Evolutionary conservation across 92 coral and sea anemone species (phyloP).

Genomic region (Actinernus sp.): DNA sequence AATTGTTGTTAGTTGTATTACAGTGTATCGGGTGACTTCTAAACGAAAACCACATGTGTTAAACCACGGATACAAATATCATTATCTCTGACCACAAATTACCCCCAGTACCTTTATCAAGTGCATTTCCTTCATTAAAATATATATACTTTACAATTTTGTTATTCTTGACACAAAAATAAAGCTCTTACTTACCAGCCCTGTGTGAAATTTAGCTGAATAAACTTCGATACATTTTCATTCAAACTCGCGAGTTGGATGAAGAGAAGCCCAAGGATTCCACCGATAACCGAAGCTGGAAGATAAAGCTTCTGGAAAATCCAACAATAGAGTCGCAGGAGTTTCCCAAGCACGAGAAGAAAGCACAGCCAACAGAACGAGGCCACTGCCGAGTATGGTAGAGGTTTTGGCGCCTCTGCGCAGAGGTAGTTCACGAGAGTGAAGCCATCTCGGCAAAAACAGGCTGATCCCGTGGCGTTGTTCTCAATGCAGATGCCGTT

Average conservation of each 20-base stretch:
- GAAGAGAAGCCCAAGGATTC: constrained; percentile 55
- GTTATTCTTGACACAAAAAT: too few relatives aligned
- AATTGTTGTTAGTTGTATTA: too few relatives aligned
- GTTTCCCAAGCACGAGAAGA: constrained; percentile 76
- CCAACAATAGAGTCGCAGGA: constrained; percentile 75
- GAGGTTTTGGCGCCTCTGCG: constrained; percentile 22
- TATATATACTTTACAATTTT: background rate
- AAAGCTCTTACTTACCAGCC: constrained; percentile 81
- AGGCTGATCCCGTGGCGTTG: constrained; percentile 28
- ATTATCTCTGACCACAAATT: too few relatives aligned
- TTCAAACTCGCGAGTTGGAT: constrained; percentile 64
- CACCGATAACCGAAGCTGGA: constrained; percentile 85
- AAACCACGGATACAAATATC: too few relatives aligned
- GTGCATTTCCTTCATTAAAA: too few relatives aligned
- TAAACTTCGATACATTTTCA: constrained; percentile 35
- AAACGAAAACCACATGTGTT: too few relatives aligned
- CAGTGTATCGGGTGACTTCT: too few relatives aligned
- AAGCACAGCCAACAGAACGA: constrained; percentile 86
- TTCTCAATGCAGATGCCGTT: constrained; percentile 61
- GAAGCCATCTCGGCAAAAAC: constrained; percentile 62
- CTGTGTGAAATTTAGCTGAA: constrained; percentile 68
- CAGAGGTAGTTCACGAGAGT: constrained; percentile 50
- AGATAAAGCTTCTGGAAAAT: constrained; percentile 80
- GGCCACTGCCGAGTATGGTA: constrained; percentile 82
- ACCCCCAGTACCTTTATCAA: too few relatives aligned